Conservation (phyloP, 2,113 vertebrate genomes). For the Ictalurus punctatus region DNA sequence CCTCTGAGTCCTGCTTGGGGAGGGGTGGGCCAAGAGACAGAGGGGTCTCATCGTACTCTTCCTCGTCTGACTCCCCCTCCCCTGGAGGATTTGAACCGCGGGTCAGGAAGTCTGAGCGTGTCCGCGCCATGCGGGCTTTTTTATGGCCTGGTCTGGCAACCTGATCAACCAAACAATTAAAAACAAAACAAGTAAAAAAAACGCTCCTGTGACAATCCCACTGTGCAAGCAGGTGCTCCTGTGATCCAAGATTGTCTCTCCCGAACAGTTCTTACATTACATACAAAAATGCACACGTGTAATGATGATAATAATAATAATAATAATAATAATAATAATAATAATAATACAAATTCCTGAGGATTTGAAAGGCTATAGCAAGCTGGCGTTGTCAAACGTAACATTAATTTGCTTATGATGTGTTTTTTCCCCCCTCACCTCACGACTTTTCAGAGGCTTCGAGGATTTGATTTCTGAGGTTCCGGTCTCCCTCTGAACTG, state of each 20-base stretch:
- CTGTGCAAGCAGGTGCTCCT: not conserved
- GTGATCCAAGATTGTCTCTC: not conserved
- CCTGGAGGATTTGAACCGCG: constrained; percentile 84
- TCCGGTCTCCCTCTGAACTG: constrained; percentile 68
- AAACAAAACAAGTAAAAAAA: constrained; percentile 65
- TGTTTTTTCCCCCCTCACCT: constrained; percentile 63
- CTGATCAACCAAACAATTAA: constrained; percentile 76
- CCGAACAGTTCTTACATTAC: constrained; percentile 14
- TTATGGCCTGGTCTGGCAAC: constrained; percentile 84
- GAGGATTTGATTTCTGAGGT: constrained; percentile 68
- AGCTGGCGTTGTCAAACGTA: not conserved
- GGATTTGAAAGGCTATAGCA: constrained; percentile 3
- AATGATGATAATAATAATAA: not conserved
- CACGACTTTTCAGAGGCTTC: constrained; percentile 65
- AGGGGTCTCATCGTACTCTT: constrained; percentile 85
- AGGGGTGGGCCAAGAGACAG: constrained; percentile 82
- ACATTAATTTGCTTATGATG: not conserved
- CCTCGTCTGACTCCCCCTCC: constrained; percentile 94
- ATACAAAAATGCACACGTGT: not conserved
- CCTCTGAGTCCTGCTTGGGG: constrained; percentile 78
- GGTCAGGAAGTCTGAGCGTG: constrained; percentile 99
- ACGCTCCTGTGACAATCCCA: not conserved
- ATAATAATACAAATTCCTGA: not conserved
- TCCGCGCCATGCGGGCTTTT: constrained; percentile 99
- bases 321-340: not conserved